Evolutionary conservation across 2,888 invertebrate genomes (phyloP), one percentile per base, ranked within the genome.

Genomic region (Rotaria macrura): DNA sequence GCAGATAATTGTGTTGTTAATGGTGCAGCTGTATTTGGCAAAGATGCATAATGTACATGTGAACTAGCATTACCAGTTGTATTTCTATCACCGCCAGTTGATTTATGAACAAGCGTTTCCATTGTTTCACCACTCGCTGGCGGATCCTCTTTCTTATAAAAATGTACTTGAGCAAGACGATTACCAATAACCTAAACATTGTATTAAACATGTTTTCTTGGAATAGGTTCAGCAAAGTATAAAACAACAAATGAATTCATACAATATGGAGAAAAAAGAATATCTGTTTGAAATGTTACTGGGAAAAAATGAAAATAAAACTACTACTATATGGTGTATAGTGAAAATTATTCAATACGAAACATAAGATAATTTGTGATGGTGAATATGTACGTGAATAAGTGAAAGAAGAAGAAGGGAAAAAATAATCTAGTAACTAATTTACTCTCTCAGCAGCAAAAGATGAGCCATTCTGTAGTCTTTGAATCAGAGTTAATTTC

Each of bases 141-240:
- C 20, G 47, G 6, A 40, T 85, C 85, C 4, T 74, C 49, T 55
- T 83, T 74, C 14, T 57, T 54, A 55, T 86, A 86, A 17, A 72
- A 84, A 29, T 86, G 84, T 54, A 86, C 72, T 55, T 86, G 86
- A 55, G 86, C 86, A n/a, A 86, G 57, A 40, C 86, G 86, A 74
- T 86, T 86, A 23, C 86, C 86, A 20, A 86, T 86, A 34, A 86
- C 83, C 74, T 79, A 79, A 79, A 9, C 3, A 49, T 49, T 12
- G 17, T 49, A 49, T 49, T 17, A 3, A 49, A 49, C 17, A 49
- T 49, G 49, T 49, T 49, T 49, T 17, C 17, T 14, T 2, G 17
- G 17, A 49, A 49, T 14, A 23, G 6, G 7, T 23, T 54, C 54
- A 54, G 17, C 23, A 23, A 54, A 23, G 25, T 54, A 54, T 54